Evolutionary conservation across 2,113 vertebrate genomes (phyloP), one percentile per base, ranked within the genome.

Genomic region (Chrysemys picta): DNA sequence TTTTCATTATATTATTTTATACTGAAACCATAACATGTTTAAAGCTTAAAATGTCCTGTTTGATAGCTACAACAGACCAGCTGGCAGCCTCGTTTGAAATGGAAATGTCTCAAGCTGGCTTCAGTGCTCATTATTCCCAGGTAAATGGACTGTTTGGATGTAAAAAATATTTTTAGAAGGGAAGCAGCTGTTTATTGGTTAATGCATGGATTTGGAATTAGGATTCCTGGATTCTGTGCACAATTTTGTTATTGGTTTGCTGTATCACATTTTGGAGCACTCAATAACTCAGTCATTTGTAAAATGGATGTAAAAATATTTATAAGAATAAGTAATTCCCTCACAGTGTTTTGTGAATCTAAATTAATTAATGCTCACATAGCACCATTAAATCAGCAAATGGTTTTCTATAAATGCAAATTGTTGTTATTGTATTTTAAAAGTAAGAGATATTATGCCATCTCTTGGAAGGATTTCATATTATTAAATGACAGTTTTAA

Each of bases 81-180:
- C 98, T 98, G 88, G 99, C 99, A 6, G 98, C 99, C 4, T 99
- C 99, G 7, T 99, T 99, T 94, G 98, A 99, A 97, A 99, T 99
- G 99, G 99, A 99, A 97, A 99, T 99, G 99, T 99, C 99, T 86
- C 99, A 99, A 94, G 98, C 99, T n/a, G 99, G 99, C 42, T 99
- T 99, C 94, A 99, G 99, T 87, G 99, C 99, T 80, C 99, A 99
- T 91, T 98, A 99, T 56, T 98, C 99, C 59, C 98, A 98, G 98
- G 99, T 99, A 98, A 96, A n/a, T 13, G 53, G 59, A 38, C 4
- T 47, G 27, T 65, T 80, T 42, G 29, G 75, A 96, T 87, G 50
- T 6, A 45, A 10, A 90, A 35, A 1, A 10, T 69, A 5, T 85
- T 87, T 85, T 85, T 86, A 47, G n/a, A 72, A 35, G 25, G 57